A percentile compares a stretch with the other conserved stretches of the same genome.
Conservation (phyloP, 2,113 vertebrate species). For the Apodemus sylvaticus region DNA sequence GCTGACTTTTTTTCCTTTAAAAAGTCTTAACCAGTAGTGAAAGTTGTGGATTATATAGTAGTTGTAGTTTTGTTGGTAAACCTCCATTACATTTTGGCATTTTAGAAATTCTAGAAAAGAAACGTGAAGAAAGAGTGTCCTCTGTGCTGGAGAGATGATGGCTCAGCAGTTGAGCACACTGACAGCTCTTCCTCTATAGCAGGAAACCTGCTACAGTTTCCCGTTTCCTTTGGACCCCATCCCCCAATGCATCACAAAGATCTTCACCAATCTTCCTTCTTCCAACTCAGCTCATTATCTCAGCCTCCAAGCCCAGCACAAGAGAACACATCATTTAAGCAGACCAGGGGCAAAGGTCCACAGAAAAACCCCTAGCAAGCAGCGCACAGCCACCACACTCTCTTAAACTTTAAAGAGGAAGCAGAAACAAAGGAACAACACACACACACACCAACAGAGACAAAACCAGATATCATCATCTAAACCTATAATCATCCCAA, state of each 20-base stretch:
- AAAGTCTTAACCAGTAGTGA: neutral
- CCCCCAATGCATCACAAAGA: neutral
- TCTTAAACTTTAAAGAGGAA: neutral
- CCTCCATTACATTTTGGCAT: neutral
- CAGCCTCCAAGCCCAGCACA: neutral
- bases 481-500: neutral
- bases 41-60: neutral
- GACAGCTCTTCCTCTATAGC: neutral
- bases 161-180: neutral
- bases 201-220: neutral
- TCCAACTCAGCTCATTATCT: neutral
- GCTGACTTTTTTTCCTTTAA: neutral
- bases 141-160: neutral
- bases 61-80: neutral
- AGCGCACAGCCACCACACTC: neutral
- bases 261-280: neutral
- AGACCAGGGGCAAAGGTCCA: neutral
- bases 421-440: neutral
- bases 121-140: neutral
- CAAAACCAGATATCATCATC: neutral
- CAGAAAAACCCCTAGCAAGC: neutral
- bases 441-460: neutral
- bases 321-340: neutral
- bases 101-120: conserved; percentile 16
- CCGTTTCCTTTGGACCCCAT: neutral